These are phyloP conservation scores for Colius striatus DNA, from an alignment of 2,113 vertebrate genomes.

Conservation along the genomic window DNA sequence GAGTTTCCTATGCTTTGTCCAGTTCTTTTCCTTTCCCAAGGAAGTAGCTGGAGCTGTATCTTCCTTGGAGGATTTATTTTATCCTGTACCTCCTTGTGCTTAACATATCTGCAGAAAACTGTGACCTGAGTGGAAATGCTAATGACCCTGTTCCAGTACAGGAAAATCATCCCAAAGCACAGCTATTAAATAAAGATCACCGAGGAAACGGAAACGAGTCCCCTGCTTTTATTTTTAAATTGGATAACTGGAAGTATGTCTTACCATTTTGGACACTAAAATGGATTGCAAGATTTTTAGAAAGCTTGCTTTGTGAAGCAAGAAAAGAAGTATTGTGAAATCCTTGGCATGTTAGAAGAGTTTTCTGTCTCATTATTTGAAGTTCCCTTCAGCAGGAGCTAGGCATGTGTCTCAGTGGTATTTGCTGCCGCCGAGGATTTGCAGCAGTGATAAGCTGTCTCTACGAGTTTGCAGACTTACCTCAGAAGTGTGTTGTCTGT, in stretches of 20 bases:
- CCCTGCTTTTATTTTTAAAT: background rate
- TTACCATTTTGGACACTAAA: background rate
- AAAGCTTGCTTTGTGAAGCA: background rate
- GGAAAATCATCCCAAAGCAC: background rate
- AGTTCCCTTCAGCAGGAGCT: background rate
- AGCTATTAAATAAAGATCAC: conserved; percentile 2
- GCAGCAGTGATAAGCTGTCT: background rate
- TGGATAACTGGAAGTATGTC: background rate
- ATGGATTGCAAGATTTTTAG: background rate
- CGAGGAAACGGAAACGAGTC: background rate
- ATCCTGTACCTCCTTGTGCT: background rate
- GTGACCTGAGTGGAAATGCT: background rate
- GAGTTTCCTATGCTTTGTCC: background rate
- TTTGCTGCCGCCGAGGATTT: background rate
- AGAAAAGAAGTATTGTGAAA: background rate
- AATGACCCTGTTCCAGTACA: background rate
- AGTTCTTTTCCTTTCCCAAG: background rate
- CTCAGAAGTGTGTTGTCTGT: background rate
- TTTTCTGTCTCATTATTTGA: background rate
- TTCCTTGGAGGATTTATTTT: conserved; percentile 5
- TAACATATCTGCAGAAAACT: conserved; percentile 11
- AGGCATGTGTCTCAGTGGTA: background rate
- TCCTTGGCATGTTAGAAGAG: background rate
- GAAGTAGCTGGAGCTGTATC: background rate
- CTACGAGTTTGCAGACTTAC: background rate